These are phyloP conservation scores for Danaus chrysippus DNA, from an alignment of 2,888 invertebrate genomes.

Conservation along the genomic window DNA sequence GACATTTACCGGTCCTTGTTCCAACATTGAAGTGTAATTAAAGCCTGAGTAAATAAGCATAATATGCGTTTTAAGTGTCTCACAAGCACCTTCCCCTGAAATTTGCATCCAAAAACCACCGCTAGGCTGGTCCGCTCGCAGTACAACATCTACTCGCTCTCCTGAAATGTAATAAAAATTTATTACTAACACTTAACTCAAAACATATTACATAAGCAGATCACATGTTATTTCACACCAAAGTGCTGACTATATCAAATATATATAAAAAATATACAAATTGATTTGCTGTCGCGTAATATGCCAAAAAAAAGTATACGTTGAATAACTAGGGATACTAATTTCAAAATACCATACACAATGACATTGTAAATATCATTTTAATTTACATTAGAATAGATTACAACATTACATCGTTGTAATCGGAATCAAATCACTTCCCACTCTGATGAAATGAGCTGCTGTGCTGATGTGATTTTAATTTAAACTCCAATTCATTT, in stretches of 20 bases:
- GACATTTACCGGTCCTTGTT: conserved; percentile 46
- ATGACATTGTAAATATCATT: not conserved
- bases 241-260: too few species aligned
- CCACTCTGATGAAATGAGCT: conserved; percentile 1
- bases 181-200: not conserved
- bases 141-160: conserved; percentile 81
- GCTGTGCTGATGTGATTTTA: not conserved
- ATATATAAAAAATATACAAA: too few species aligned
- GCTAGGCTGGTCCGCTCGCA: conserved; percentile 68
- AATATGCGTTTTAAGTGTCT: conserved; percentile 51
- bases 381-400: conserved; percentile 4
- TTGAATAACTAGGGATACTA: too few species aligned
- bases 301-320: too few species aligned
- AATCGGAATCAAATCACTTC: not conserved
- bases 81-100: conserved; percentile 74
- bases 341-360: not conserved
- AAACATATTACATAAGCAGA: not conserved
- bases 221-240: too few species aligned
- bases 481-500: not conserved
- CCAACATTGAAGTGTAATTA: conserved; percentile 67
- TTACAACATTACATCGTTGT: not conserved
- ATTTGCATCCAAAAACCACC: conserved; percentile 78
- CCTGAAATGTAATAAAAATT: conserved; percentile 59
- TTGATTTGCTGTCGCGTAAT: too few species aligned
- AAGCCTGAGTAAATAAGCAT: conserved; percentile 75